These are phyloP conservation scores for Semotilus atromaculatus DNA, from an alignment of 2,797 vertebrate species.

Conservation along the genomic window DNA sequence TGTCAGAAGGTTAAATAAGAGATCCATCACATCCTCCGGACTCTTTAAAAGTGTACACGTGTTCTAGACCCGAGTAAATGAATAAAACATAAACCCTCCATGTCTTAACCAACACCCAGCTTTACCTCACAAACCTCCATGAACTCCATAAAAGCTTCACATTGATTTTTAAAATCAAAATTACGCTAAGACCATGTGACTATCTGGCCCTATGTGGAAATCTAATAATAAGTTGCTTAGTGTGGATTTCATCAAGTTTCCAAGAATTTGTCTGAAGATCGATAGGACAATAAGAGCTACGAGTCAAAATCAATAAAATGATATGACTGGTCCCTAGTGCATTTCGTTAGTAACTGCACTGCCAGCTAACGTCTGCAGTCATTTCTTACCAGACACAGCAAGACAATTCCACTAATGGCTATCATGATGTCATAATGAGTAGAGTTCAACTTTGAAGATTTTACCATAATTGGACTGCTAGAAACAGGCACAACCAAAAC, in stretches of 20 bases:
- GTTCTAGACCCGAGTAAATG: background rate
- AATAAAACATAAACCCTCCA: constrained; percentile 2
- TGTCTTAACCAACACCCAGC: background rate
- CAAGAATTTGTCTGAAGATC: constrained; percentile 9
- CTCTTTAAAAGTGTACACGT: background rate
- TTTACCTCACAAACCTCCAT: background rate
- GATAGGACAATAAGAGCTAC: constrained; percentile 23
- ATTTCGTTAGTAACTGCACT: constrained; percentile 14
- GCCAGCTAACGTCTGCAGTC: background rate
- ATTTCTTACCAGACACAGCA: background rate
- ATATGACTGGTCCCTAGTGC: constrained; percentile 30
- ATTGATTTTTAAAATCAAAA: constrained; percentile 23
- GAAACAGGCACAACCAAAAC: background rate
- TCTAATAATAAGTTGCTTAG: constrained; percentile 10
- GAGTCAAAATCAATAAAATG: constrained; percentile 30
- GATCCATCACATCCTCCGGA: background rate
- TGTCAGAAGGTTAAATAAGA: background rate
- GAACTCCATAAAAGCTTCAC: background rate
- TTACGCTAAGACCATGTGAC: background rate
- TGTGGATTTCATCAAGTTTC: constrained; percentile 27
- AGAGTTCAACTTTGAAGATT: background rate
- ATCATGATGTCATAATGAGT: background rate
- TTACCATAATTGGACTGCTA: background rate
- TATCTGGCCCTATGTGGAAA: background rate
- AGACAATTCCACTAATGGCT: constrained; percentile 13